Conservation (phyloP, 2,888 invertebrate species). For the Eupithecia vulgata region DNA sequence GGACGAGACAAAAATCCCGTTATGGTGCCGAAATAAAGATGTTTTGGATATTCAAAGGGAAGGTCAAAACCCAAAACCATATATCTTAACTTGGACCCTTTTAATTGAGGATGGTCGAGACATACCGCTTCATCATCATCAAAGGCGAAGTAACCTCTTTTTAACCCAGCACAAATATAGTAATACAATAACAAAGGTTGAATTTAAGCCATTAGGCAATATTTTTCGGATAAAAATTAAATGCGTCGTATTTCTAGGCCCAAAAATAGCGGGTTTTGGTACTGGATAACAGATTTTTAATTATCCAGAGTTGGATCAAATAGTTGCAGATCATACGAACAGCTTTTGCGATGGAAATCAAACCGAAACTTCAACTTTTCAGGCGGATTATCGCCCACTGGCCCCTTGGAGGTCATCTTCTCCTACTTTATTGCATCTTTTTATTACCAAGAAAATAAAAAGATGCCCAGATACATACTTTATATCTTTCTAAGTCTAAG, state of each 20-base stretch:
- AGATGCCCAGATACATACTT: not conserved
- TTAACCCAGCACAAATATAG: not conserved
- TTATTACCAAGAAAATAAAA: not conserved
- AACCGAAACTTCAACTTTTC: not conserved
- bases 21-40: slow-evolving; percentile 14
- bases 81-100: slow-evolving; percentile 8
- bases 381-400: not conserved
- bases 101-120: slow-evolving; percentile 9
- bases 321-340: not conserved
- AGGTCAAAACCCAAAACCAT: slow-evolving; percentile 7
- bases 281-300: not conserved
- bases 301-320: not conserved
- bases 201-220: not conserved
- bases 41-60: slow-evolving; percentile 17
- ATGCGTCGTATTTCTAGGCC: not conserved
- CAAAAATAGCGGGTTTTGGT: not conserved
- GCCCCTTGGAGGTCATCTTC: not conserved
- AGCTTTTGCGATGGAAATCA: not conserved
- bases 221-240: not conserved
- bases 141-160: not conserved
- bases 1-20: not conserved
- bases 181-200: too few relatives aligned
- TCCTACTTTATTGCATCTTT: not conserved
- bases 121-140: not conserved
- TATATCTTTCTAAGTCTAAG: not conserved